These are phyloP conservation scores for Parauchenoglanis punctatus DNA, from an alignment of 2,797 vertebrate species.

Conservation along the genomic window DNA sequence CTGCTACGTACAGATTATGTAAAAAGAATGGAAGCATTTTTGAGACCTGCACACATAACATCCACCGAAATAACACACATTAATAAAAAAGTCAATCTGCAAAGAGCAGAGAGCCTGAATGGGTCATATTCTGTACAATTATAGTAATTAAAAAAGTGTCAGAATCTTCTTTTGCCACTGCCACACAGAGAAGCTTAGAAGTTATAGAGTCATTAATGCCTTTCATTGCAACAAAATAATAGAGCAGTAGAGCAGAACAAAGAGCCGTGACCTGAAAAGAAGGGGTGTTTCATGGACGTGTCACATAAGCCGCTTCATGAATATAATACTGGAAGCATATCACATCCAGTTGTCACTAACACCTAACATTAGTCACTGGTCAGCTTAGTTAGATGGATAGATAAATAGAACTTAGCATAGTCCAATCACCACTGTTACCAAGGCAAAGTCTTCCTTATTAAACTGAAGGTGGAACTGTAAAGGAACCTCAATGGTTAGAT, in stretches of 20 bases:
- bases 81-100: neutral
- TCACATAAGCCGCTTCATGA: neutral
- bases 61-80: neutral
- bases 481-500: neutral
- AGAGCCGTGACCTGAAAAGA: conserved; percentile 18
- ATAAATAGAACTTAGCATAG: neutral
- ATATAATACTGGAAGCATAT: neutral
- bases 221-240: conserved; percentile 7
- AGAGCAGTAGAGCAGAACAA: conserved; percentile 10
- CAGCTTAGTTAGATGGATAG: neutral
- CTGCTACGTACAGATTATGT: neutral
- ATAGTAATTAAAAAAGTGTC: conserved; percentile 4
- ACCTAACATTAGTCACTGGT: neutral
- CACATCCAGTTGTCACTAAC: neutral
- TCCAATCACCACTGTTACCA: neutral
- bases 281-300: neutral
- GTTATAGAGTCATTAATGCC: conserved; percentile 20
- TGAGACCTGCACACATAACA: neutral
- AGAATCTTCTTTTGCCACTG: neutral
- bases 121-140: conserved; percentile 12
- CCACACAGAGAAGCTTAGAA: neutral
- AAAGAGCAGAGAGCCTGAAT: neutral
- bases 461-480: neutral
- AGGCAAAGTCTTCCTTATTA: neutral
- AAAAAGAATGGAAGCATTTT: neutral